Evolutionary conservation across 2,888 invertebrate genomes (phyloP).

Genomic region (Bellardia bayeri): DNA sequence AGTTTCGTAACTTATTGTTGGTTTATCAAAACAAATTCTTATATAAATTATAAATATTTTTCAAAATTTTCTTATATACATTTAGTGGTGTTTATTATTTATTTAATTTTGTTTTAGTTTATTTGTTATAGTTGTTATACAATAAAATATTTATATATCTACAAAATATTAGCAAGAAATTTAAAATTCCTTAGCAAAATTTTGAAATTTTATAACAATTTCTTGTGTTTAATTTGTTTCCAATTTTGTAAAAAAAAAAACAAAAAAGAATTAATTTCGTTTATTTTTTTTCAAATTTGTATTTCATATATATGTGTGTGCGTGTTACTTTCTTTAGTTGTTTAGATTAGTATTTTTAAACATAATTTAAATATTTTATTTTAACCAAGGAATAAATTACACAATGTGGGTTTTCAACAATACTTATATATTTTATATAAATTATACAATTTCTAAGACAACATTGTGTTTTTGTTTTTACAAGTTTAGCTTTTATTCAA

Average conservation of each 20-base stretch:
- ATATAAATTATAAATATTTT: slow-evolving; percentile 49
- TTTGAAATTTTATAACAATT: neutral
- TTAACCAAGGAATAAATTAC: slow-evolving; percentile 5
- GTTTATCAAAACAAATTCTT: slow-evolving; percentile 73
- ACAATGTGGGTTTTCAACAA: slow-evolving; percentile 11
- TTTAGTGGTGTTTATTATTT: slow-evolving; percentile 64
- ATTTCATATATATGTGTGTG: slow-evolving; percentile 68
- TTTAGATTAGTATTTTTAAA: slow-evolving; percentile 57
- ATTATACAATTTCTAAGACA: neutral
- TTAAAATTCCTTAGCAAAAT: slow-evolving; percentile 20
- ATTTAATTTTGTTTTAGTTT: slow-evolving; percentile 30
- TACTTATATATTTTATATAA: no score
- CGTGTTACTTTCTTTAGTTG: slow-evolving; percentile 66
- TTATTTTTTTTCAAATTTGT: slow-evolving; percentile 30
- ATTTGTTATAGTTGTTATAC: slow-evolving; percentile 33
- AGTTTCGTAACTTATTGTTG: slow-evolving; percentile 82
- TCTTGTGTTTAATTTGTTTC: neutral
- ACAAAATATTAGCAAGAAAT: slow-evolving; percentile 54
- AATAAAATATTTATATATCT: slow-evolving; percentile 41
- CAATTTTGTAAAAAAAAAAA: slow-evolving; percentile 16
- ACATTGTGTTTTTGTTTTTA: slow-evolving; percentile 42
- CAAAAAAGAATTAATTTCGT: neutral
- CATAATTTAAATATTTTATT: slow-evolving; percentile 21
- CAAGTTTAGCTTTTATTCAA: slow-evolving; percentile 36
- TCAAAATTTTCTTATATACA: slow-evolving; percentile 58